Percentiles rank a stretch among this genome's conserved stretches.
Evolutionary conservation across 2,888 invertebrate genomes (phyloP).

Genomic region (Standfussiana lucernea): DNA sequence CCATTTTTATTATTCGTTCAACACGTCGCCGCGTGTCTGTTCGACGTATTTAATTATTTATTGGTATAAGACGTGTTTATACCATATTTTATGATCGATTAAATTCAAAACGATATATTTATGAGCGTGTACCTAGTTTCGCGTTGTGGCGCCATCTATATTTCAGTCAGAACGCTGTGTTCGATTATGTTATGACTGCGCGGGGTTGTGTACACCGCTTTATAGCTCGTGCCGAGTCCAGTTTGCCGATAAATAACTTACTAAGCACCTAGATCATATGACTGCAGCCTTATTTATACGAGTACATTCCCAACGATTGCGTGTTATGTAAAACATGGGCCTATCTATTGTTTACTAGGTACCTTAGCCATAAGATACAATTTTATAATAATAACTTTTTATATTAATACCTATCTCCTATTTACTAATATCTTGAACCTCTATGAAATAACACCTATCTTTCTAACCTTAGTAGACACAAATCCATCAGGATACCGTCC

Average conservation of each 20-base stretch:
- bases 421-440: background rate
- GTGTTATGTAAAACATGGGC: conserved; percentile 37
- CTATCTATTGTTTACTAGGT: conserved; percentile 25
- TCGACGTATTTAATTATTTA: conserved; percentile 76
- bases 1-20: conserved; percentile 68
- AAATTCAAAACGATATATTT: conserved; percentile 82
- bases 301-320: conserved; percentile 58
- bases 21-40: conserved; percentile 70
- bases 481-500: conserved; percentile 29
- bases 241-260: conserved; percentile 72
- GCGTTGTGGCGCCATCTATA: conserved; percentile 79
- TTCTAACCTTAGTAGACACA: conserved; percentile 32
- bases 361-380: background rate
- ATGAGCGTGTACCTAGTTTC: conserved; percentile 78
- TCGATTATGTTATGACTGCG: conserved; percentile 69
- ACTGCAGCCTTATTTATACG: conserved; percentile 70
- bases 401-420: background rate
- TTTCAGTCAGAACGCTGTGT: conserved; percentile 68
- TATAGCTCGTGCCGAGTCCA: conserved; percentile 71
- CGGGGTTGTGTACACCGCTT: conserved; percentile 70
- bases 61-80: conserved; percentile 76
- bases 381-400: background rate
- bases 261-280: conserved; percentile 73
- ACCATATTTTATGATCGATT: conserved; percentile 80
- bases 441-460: conserved; percentile 5